A percentile compares a stretch with the other conserved stretches of the same genome.
Evolutionary conservation across 2,797 vertebrate genomes (phyloP).

Genomic region (Eidolon dupreanum): DNA sequence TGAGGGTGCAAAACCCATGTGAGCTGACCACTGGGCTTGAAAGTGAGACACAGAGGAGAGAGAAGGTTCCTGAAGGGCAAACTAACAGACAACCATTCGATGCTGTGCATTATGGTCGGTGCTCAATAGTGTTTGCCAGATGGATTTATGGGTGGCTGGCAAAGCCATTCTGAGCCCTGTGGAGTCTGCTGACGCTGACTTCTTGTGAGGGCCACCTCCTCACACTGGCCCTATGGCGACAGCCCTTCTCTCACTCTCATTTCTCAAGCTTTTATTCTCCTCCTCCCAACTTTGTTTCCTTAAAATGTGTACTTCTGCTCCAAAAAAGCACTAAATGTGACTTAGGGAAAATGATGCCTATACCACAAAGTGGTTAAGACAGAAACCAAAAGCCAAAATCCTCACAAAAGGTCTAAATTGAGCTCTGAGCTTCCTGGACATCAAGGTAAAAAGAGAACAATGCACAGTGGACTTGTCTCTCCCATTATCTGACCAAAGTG

Average conservation of each 20-base stretch:
- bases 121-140: neutral
- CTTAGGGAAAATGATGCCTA: neutral
- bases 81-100: neutral
- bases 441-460: neutral
- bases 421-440: neutral
- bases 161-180: neutral
- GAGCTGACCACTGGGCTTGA: neutral
- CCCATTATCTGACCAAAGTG: neutral
- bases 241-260: too few species aligned
- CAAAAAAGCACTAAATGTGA: neutral
- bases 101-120: neutral
- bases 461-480: neutral
- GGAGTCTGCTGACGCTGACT: neutral
- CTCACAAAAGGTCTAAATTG: neutral
- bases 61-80: neutral
- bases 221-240: accelerated
- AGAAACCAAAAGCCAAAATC: neutral
- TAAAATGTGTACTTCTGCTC: neutral
- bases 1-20: too few species aligned
- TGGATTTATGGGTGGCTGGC: neutral
- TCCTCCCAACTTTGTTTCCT: neutral
- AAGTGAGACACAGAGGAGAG: neutral
- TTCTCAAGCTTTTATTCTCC: neutral
- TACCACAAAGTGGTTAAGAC: neutral
- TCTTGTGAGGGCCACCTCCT: neutral